phyloP scores from a whole-genome alignment of 2,113 vertebrate species.

The Vulpes vulpes region DNA sequence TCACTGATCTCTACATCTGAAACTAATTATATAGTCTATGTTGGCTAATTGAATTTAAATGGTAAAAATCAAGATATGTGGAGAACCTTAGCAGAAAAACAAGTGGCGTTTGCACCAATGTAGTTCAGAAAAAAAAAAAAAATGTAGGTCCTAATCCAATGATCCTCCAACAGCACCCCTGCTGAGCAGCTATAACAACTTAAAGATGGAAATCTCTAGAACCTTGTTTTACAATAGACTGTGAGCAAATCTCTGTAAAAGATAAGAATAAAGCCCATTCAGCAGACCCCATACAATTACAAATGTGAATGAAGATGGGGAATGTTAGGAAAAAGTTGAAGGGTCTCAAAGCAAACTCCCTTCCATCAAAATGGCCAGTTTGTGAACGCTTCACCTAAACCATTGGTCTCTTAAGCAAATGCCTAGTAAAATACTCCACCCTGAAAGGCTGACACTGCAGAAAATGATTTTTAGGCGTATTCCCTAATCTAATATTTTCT shows the following conservation, averaged over 20 bases:
- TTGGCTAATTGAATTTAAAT: background rate
- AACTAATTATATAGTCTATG: background rate
- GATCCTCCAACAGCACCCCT: background rate
- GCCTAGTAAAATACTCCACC: background rate
- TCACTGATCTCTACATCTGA: background rate
- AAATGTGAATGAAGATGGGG: background rate
- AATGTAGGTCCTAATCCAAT: background rate
- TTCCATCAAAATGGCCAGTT: background rate
- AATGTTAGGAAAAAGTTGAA: background rate
- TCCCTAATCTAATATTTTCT: constrained; percentile 48
- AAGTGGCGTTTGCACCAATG: background rate
- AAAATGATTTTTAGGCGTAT: background rate
- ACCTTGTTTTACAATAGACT: background rate
- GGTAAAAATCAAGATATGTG: background rate
- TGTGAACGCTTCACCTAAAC: background rate
- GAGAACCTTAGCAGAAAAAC: constrained; percentile 64
- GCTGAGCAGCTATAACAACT: background rate
- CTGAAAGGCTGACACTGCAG: constrained; percentile 12
- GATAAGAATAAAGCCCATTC: background rate
- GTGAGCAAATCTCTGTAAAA: background rate
- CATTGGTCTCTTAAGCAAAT: background rate
- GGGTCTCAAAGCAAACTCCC: background rate
- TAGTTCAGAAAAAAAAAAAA: background rate
- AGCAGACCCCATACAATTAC: background rate
- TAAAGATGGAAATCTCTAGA: background rate